Evolutionary conservation across 2,888 invertebrate genomes (phyloP).

Genomic region (Aporophyla lueneburgensis): DNA sequence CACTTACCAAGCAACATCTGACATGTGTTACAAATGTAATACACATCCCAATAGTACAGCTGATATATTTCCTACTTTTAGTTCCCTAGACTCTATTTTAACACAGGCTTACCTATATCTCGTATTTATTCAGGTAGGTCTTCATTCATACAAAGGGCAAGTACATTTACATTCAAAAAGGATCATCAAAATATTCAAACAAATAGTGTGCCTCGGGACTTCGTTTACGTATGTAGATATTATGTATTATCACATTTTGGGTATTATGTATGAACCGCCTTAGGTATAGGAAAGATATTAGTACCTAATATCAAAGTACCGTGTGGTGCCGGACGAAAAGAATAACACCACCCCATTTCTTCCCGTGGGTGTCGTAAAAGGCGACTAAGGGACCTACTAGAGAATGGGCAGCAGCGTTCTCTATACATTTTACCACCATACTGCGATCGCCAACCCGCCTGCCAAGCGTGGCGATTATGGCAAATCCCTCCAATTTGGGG

Average conservation of each 20-base stretch:
- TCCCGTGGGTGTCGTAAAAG: too few species aligned
- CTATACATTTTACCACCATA: too few species aligned
- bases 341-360: too few species aligned
- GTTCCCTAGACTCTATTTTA: constrained; percentile 25
- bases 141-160: constrained; percentile 48
- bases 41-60: constrained; percentile 36
- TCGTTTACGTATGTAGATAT: constrained; percentile 36
- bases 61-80: constrained; percentile 22
- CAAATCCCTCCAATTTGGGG: too few species aligned
- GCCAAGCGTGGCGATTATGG: too few species aligned
- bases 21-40: constrained; percentile 61
- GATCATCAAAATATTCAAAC: constrained; percentile 57
- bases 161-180: constrained; percentile 60
- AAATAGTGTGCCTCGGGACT: constrained; percentile 48
- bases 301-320: too few species aligned
- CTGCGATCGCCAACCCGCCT: too few species aligned
- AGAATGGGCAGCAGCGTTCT: too few species aligned
- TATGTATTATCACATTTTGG: constrained; percentile 26
- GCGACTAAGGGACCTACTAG: too few species aligned
- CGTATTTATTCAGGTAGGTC: constrained; percentile 37
- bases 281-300: not conserved
- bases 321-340: too few species aligned
- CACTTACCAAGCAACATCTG: constrained; percentile 76
- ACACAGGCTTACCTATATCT: constrained; percentile 5
- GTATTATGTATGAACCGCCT: constrained; percentile 22